A percentile compares a stretch with the other conserved stretches of the same genome.
Evolutionary conservation across 2,888 invertebrate genomes (phyloP).

Genomic region (Oegoconia quadripuncta): DNA sequence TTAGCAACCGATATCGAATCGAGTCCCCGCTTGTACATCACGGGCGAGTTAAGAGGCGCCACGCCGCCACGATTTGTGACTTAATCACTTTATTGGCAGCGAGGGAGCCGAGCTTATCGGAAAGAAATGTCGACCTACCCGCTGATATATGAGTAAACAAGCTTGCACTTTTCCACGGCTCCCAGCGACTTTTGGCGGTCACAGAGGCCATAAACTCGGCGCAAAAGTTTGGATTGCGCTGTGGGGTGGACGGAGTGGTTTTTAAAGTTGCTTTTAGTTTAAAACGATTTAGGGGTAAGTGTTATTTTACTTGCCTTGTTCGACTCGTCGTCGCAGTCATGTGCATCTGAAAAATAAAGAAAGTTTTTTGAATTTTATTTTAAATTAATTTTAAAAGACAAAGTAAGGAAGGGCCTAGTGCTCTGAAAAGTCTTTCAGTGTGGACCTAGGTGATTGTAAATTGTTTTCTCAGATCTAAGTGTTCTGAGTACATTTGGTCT

Average conservation of each 20-base stretch:
- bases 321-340: conserved; percentile 52
- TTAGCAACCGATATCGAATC: conserved; percentile 17
- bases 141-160: conserved; percentile 75
- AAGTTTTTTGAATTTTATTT: neutral
- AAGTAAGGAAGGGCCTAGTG: too few species aligned
- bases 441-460: too few species aligned
- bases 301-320: conserved; percentile 58
- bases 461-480: too few species aligned
- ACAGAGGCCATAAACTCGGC: conserved; percentile 68
- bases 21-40: conserved; percentile 30
- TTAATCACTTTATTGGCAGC: conserved; percentile 79
- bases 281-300: conserved; percentile 31
- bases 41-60: conserved; percentile 34
- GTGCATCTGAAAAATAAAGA: conserved; percentile 62
- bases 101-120: conserved; percentile 71
- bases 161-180: conserved; percentile 70
- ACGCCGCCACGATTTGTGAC: conserved; percentile 72
- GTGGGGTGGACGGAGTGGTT: conserved; percentile 45
- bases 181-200: conserved; percentile 69
- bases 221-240: conserved; percentile 64
- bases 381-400: neutral
- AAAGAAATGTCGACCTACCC: conserved; percentile 64
- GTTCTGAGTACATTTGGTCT: too few species aligned
- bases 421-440: too few species aligned
- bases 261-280: conserved; percentile 46